phyloP scores from a whole-genome alignment of 1,140 invertebrate genomes.

The Drosophila nikananu region DNA sequence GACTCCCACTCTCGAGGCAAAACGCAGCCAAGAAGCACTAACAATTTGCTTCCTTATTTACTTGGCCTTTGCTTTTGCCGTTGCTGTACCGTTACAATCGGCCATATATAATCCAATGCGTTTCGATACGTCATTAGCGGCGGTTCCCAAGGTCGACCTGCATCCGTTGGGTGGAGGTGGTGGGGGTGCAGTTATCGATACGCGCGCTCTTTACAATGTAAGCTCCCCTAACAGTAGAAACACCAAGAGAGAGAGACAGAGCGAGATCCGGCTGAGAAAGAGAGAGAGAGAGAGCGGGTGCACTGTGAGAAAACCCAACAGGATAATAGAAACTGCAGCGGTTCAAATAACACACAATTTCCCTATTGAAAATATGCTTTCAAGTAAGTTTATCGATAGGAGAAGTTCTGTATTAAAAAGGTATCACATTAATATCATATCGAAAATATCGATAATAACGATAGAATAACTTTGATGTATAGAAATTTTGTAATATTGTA shows the following conservation, averaged over 20 bases:
- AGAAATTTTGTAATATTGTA: not conserved
- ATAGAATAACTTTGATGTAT: not conserved
- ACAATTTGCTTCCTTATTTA: slow-evolving; percentile 44
- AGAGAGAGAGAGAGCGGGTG: not conserved
- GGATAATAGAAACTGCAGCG: not conserved
- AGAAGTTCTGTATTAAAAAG: too few species aligned
- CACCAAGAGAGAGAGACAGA: not conserved
- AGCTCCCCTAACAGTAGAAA: slow-evolving; percentile 12
- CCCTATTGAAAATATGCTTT: not conserved
- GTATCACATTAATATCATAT: not conserved
- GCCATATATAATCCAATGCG: slow-evolving; percentile 45
- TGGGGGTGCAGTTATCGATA: slow-evolving; percentile 34
- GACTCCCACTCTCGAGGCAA: not conserved
- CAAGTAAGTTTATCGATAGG: not conserved
- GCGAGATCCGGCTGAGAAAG: not conserved
- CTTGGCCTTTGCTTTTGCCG: slow-evolving; percentile 34
- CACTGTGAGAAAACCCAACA: slow-evolving; percentile 7
- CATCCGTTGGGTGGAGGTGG: not conserved
- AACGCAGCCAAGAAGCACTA: not conserved
- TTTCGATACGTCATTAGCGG: slow-evolving; percentile 61
- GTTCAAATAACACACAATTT: not conserved
- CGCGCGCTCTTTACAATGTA: slow-evolving; percentile 46
- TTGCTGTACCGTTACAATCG: slow-evolving; percentile 44
- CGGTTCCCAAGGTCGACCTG: slow-evolving; percentile 55
- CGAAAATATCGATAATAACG: not conserved